Base-by-base conservation (phyloP, 2,113 vertebrate species). In the Megalops atlanticus region DNA sequence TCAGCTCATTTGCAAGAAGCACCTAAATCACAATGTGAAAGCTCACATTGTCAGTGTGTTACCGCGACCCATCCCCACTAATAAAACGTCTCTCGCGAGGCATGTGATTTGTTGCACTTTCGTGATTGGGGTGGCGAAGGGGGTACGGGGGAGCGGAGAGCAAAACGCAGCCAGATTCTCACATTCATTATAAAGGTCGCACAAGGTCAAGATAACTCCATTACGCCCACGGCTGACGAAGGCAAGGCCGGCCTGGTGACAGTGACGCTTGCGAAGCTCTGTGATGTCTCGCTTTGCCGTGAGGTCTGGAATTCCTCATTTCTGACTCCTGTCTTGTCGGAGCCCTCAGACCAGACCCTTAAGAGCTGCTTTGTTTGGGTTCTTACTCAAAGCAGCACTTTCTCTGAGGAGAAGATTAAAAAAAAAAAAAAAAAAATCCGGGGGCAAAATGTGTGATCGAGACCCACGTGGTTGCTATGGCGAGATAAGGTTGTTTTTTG, bases 21-120 rank as follows among this genome's bases (percentile, higher is more conserved):
- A 31, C 71, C 74, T 84, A 84, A 91, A 89, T 87, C 45, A 83
- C 8, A 12, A 77, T 85, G 49, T 52, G 79, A 74, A 69, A 80
- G 15, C 6, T 35, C 75, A 77, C 78, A 77, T 72, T 78, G 84
- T 76, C 39, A 1, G 4, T 88, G 82, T 86, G 76, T 83, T 76
- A 80, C 64, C 76, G 15, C 21, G 15, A 79, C 24, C 5, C 1
- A 47, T 76, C 43, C 58, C 52, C 84, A 77, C 85, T 87, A 83
- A 86, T 85, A 82, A 79, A 80, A 74, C 49, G 27, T 16, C 43
- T 8, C n/a, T 64, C 38, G 16, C 72, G 41, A 70, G 41, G 36
- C 33, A 21, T 72, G 79, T 84, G 81, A 89, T 83, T 84, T 85
- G 85, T 71, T 7, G 73, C 2, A 78, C 74, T 39, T 35, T 72